Evolutionary conservation across 2,113 vertebrate genomes (phyloP), one percentile per base, ranked within the genome.

Genomic region (Nyctereutes procyonoides): DNA sequence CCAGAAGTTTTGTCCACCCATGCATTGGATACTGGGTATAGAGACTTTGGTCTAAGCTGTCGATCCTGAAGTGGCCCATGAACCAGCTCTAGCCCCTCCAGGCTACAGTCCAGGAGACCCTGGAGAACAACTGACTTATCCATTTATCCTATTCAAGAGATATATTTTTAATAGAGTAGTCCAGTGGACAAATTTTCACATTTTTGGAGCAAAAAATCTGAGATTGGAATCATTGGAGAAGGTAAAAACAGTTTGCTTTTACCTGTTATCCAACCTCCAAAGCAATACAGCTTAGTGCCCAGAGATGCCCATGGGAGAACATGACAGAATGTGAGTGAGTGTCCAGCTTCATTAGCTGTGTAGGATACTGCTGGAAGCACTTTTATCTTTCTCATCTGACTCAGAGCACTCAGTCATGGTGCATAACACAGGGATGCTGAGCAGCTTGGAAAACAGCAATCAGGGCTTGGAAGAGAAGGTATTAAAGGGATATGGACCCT

Each of bases 351-450:
- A 15, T 30, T 20, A 51, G 73, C 48, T 32, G 20, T 55, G 60
- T 30, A 24, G 48, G 60, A 55, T 51, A 67, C n/a, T 56, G 48
- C 14, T 19, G 43, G 17, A 19, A 28, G 38, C 30, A 28, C 10
- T 20, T 24, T 20, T 77, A 35, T 69, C 24, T 48, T 14, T 58
- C 65, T 48, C 51, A 43, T 30, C 30, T 12, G 13, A 30, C 60
- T 5, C 17, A 35, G 62, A 51, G 28, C 35, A 60, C 11, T n/a
- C 38, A 60, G 35, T 87, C 62, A 15, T 58, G 62, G 62, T 17
- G 0, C 62, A 48, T 6, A 28, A 7, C 8, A 58, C 9, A 0
- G 2, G n/a, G 28, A 1, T 58, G 51, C 11, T 35, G 62, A n/a
- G 30, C 24, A 65, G 28, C 11, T 56, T 35, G 20, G 35, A 67